Conservation (phyloP, 2,797 vertebrate genomes). For the Enteromius unitaeniatus region DNA sequence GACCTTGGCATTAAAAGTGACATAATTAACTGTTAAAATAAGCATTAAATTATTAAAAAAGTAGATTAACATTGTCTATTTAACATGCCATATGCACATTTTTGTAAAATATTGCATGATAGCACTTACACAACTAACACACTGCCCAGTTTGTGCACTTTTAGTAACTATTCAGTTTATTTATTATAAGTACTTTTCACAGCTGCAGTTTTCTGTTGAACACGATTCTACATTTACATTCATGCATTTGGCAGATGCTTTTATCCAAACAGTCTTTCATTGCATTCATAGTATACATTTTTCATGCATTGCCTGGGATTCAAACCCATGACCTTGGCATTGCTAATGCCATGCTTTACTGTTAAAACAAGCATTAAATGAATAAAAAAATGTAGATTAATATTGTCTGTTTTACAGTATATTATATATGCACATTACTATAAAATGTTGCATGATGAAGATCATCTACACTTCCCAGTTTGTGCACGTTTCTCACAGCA, state of each 20-base stretch:
- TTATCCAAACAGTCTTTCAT: background rate
- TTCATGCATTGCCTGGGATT: background rate
- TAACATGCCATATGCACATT: background rate
- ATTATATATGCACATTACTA: background rate
- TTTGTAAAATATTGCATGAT: too few species aligned
- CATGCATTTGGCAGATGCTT: background rate
- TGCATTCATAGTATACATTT: background rate
- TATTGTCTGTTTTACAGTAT: background rate
- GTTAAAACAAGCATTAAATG: background rate
- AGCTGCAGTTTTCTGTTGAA: background rate
- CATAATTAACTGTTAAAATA: too few species aligned
- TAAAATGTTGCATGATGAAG: slow-evolving; percentile 1
- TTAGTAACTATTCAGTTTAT: background rate
- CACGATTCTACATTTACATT: background rate
- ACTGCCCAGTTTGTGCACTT: background rate
- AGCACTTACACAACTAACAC: background rate
- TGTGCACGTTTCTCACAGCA: slow-evolving; percentile 51
- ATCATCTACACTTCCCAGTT: slow-evolving; percentile 51
- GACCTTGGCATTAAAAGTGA: too few species aligned
- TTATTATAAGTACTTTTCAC: background rate
- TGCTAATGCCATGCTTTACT: background rate
- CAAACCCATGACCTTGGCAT: too few species aligned
- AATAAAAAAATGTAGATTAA: background rate
- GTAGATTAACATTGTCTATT: background rate
- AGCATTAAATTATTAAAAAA: too few species aligned